Conservation (phyloP, 2,888 invertebrate genomes). For the Rhabditophanes sp. region DNA sequence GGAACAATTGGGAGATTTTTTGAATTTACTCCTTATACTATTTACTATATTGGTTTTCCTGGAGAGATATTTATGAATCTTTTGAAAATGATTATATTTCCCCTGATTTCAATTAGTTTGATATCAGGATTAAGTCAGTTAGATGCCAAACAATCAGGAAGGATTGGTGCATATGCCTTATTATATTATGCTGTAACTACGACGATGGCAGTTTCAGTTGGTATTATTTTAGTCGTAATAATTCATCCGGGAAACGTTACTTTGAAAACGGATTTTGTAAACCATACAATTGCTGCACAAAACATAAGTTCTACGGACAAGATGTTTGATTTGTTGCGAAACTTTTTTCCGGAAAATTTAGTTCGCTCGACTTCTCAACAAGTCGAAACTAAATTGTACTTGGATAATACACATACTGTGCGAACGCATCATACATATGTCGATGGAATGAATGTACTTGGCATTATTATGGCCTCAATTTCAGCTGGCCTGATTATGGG, state of each 20-base stretch:
- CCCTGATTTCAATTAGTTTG: constrained; percentile 3
- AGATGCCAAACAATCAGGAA: constrained; percentile 54
- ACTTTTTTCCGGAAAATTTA: constrained; percentile 75
- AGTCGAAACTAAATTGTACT: constrained; percentile 38
- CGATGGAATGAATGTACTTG: constrained; percentile 12
- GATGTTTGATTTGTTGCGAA: constrained; percentile 51
- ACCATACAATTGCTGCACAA: constrained; percentile 21
- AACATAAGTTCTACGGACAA: constrained; percentile 21
- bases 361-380: constrained; percentile 56
- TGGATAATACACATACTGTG: constrained; percentile 20
- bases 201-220: constrained; percentile 54
- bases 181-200: constrained; percentile 56
- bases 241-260: constrained; percentile 55
- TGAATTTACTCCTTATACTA: neutral
- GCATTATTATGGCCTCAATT: constrained; percentile 56
- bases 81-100: constrained; percentile 4
- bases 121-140: constrained; percentile 52
- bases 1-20: neutral
- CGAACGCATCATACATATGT: constrained; percentile 19
- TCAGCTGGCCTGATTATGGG: constrained; percentile 69
- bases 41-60: constrained; percentile 5
- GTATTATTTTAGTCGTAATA: constrained; percentile 53
- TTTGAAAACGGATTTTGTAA: constrained; percentile 30
- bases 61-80: constrained; percentile 6
- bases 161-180: constrained; percentile 54